phyloP scores from a whole-genome alignment of 2,797 vertebrate species.

The Aselliscus stoliczkanus region DNA sequence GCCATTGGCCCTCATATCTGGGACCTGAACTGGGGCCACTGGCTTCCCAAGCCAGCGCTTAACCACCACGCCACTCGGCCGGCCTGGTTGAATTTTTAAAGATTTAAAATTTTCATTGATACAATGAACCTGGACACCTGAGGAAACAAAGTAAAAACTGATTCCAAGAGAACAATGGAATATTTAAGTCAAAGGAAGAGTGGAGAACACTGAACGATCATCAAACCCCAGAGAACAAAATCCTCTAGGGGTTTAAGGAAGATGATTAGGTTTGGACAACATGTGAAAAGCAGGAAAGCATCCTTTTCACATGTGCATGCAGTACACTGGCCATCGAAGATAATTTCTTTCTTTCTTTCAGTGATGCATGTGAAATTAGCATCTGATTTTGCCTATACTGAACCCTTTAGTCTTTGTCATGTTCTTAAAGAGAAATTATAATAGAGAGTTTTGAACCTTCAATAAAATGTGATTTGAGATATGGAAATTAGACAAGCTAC shows the following conservation, averaged over 20 bases:
- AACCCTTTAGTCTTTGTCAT: neutral
- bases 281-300: neutral
- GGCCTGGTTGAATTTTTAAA: neutral
- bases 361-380: neutral
- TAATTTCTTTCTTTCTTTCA: neutral
- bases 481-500: neutral
- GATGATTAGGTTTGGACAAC: neutral
- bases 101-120: neutral
- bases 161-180: neutral
- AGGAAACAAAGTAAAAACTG: neutral
- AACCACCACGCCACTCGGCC: too few relatives aligned
- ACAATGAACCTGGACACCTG: neutral
- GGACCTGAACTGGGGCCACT: too few relatives aligned
- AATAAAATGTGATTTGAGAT: neutral
- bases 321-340: neutral
- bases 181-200: neutral
- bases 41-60: too few relatives aligned
- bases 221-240: neutral
- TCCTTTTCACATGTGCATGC: neutral
- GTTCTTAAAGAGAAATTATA: conserved; percentile 37
- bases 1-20: too few relatives aligned
- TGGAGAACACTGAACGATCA: neutral
- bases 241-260: neutral
- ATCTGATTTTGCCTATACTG: neutral
- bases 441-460: neutral